Evolutionary conservation across 2,888 invertebrate genomes (phyloP).

Genomic region (Drosophila barbarae): DNA sequence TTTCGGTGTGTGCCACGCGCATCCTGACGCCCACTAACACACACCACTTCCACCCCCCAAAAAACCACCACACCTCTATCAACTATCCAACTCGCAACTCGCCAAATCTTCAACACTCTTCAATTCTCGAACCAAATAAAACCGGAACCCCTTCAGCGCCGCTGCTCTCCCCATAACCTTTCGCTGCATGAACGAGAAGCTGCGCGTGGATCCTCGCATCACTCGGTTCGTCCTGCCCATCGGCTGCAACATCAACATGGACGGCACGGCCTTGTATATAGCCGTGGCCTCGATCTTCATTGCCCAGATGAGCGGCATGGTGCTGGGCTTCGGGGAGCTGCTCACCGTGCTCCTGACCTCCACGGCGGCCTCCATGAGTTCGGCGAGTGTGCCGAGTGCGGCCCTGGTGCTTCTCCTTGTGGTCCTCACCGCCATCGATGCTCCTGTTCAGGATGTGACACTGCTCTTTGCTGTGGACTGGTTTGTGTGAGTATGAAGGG

Average conservation of each 20-base stretch:
- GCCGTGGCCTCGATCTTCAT: slow-evolving; percentile 92
- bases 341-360: slow-evolving; percentile 92
- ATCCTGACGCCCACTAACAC: slow-evolving; percentile 28
- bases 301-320: slow-evolving; percentile 91
- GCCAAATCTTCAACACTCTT: slow-evolving; percentile 1
- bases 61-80: slow-evolving; percentile 22
- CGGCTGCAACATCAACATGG: slow-evolving; percentile 96
- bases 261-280: slow-evolving; percentile 93
- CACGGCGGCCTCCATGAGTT: slow-evolving; percentile 92
- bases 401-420: slow-evolving; percentile 90
- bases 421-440: slow-evolving; percentile 89
- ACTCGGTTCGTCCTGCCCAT: slow-evolving; percentile 93
- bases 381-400: slow-evolving; percentile 92
- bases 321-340: slow-evolving; percentile 89
- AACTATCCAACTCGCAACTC: slow-evolving; percentile 4
- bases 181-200: slow-evolving; percentile 90
- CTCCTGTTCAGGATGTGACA: slow-evolving; percentile 89
- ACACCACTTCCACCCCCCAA: slow-evolving; percentile 25
- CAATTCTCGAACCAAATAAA: slow-evolving; percentile 11
- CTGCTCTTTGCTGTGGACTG: slow-evolving; percentile 92
- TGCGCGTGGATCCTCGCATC: slow-evolving; percentile 89
- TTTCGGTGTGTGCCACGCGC: slow-evolving; percentile 45
- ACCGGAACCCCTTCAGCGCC: slow-evolving; percentile 81
- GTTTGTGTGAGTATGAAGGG: slow-evolving; percentile 88
- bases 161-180: slow-evolving; percentile 94